Evolutionary conservation across 2,888 invertebrate species (phyloP).

Genomic region (Caenorhabditis sp.): DNA sequence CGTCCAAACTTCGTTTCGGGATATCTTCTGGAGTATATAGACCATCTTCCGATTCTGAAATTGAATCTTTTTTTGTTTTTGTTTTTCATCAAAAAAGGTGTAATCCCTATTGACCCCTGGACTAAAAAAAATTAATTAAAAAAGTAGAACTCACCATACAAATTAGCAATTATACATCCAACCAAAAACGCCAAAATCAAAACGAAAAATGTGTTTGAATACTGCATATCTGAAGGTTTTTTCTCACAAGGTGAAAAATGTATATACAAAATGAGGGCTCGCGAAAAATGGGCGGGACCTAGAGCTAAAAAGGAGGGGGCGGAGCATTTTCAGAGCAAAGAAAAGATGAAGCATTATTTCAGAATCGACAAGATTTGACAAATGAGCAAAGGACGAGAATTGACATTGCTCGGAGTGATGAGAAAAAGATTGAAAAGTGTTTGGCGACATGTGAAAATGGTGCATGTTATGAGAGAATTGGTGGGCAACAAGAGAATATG

Average conservation of each 20-base stretch:
- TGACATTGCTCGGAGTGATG: neutral
- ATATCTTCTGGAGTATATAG: conserved; percentile 13
- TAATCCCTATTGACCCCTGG: no score
- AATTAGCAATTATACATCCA: neutral
- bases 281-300: neutral
- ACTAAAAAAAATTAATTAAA: no score
- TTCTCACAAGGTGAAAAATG: no score
- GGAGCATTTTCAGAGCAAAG: neutral
- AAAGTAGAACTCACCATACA: neutral
- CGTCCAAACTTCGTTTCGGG: conserved; percentile 54
- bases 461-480: conserved; percentile 19
- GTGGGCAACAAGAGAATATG: neutral
- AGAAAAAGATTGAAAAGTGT: conserved; percentile 19
- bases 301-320: conserved; percentile 3
- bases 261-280: neutral
- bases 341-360: neutral
- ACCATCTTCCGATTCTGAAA: conserved; percentile 27
- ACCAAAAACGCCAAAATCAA: neutral
- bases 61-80: neutral
- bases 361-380: conserved; percentile 1
- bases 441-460: conserved; percentile 16
- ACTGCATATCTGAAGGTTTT: neutral
- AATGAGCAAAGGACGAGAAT: neutral
- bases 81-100: no score
- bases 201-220: neutral